phyloP scores from a whole-genome alignment of 2,888 invertebrate genomes.

The Philereme transversata region DNA sequence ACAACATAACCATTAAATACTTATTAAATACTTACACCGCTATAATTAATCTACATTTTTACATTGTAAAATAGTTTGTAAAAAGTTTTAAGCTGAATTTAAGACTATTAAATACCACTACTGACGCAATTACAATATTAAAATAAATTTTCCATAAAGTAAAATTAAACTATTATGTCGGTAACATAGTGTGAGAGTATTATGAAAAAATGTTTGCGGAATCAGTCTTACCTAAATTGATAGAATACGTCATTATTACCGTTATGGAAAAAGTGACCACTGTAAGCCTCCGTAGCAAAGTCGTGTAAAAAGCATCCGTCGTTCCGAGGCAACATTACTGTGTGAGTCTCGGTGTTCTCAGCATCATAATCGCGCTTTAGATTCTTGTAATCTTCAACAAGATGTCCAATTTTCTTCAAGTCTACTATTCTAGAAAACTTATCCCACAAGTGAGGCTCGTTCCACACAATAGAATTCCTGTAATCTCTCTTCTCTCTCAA shows the following conservation, averaged over 20 bases:
- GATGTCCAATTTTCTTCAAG: slow-evolving; percentile 23
- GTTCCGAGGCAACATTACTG: slow-evolving; percentile 7
- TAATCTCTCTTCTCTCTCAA: slow-evolving; percentile 70
- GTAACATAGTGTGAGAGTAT: slow-evolving; percentile 45
- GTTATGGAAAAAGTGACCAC: slow-evolving; percentile 18
- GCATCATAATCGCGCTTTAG: background rate
- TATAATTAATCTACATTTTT: slow-evolving; percentile 46
- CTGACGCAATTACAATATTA: slow-evolving; percentile 31
- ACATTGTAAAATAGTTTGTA: slow-evolving; percentile 63
- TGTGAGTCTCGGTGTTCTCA: slow-evolving; percentile 1
- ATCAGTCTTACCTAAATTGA: slow-evolving; percentile 78
- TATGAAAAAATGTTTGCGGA: slow-evolving; percentile 55
- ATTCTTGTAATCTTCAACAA: slow-evolving; percentile 28
- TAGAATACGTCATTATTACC: slow-evolving; percentile 19
- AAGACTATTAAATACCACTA: slow-evolving; percentile 45
- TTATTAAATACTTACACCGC: slow-evolving; percentile 30
- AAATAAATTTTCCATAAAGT: slow-evolving; percentile 30
- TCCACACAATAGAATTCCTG: slow-evolving; percentile 64
- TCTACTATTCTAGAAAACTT: slow-evolving; percentile 55
- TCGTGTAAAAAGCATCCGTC: slow-evolving; percentile 17
- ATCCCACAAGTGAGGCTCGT: slow-evolving; percentile 69
- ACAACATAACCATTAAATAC: slow-evolving; percentile 39
- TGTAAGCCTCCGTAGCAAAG: slow-evolving; percentile 11
- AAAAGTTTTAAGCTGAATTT: slow-evolving; percentile 56
- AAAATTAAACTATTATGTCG: slow-evolving; percentile 39